These are phyloP conservation scores for Camarhynchus parvulus DNA, from an alignment of 2,113 vertebrate genomes.

Conservation along the genomic window DNA sequence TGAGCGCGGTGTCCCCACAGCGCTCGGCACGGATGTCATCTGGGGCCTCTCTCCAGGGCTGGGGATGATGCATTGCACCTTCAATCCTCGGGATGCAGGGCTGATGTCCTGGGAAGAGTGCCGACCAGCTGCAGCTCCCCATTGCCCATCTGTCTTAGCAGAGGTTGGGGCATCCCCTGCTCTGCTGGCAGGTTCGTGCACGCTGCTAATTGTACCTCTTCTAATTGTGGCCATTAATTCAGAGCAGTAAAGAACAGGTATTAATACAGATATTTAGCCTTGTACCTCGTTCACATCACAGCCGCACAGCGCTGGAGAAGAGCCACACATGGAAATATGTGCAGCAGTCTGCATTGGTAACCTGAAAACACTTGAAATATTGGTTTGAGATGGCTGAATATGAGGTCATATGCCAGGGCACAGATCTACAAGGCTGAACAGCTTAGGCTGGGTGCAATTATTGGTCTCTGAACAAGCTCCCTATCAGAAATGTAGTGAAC, in stretches of 20 bases:
- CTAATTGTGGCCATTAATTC: neutral
- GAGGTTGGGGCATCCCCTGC: neutral
- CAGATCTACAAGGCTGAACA: neutral
- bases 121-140: neutral
- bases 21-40: fast-evolving
- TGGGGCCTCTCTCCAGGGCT: neutral
- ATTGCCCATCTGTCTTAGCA: neutral
- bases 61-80: neutral
- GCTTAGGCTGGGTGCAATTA: neutral
- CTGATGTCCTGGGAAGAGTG: neutral
- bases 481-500: neutral
- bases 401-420: neutral
- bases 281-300: fast-evolving
- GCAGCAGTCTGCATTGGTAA: neutral
- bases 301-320: neutral
- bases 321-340: fast-evolving
- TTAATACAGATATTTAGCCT: neutral
- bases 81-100: neutral
- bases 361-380: neutral
- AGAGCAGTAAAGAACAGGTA: neutral
- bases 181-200: neutral
- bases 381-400: neutral
- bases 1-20: fast-evolving
- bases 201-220: neutral
- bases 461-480: neutral